Evolutionary conservation across 2,888 invertebrate genomes (phyloP).

Genomic region (Chaetogeoica ovagalla): DNA sequence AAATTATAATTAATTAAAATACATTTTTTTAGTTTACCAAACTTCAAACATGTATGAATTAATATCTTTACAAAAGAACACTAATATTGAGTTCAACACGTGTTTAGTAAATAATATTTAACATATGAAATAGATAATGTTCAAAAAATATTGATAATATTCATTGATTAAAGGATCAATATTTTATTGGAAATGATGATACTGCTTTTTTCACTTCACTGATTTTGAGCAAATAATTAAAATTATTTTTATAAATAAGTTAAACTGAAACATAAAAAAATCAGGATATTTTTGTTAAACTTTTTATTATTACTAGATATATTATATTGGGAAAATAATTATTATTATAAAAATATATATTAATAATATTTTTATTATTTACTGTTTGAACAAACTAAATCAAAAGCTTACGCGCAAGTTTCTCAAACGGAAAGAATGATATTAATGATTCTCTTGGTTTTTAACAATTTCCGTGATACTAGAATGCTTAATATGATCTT

Average conservation of each 20-base stretch:
- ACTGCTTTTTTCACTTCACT: constrained; percentile 47
- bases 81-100: too few relatives aligned
- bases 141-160: background rate
- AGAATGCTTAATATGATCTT: constrained; percentile 45
- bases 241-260: constrained; percentile 47
- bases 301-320: too few relatives aligned
- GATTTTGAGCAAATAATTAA: constrained; percentile 37
- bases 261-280: constrained; percentile 38
- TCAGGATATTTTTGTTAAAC: too few relatives aligned
- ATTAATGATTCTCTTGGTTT: constrained; percentile 40
- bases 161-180: background rate
- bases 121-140: background rate
- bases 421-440: constrained; percentile 34
- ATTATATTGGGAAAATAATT: too few relatives aligned
- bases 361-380: background rate
- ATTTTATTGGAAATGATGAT: constrained; percentile 21
- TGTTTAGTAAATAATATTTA: too few relatives aligned
- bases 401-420: constrained; percentile 34
- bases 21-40: too few relatives aligned
- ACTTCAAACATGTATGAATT: too few relatives aligned
- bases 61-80: too few relatives aligned
- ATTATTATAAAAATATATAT: background rate
- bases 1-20: too few relatives aligned
- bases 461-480: constrained; percentile 32
- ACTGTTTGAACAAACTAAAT: background rate